A percentile compares a stretch with the other conserved stretches of the same genome.
Conservation (phyloP, 2,113 vertebrate species). For the Hippotragus niger region DNA sequence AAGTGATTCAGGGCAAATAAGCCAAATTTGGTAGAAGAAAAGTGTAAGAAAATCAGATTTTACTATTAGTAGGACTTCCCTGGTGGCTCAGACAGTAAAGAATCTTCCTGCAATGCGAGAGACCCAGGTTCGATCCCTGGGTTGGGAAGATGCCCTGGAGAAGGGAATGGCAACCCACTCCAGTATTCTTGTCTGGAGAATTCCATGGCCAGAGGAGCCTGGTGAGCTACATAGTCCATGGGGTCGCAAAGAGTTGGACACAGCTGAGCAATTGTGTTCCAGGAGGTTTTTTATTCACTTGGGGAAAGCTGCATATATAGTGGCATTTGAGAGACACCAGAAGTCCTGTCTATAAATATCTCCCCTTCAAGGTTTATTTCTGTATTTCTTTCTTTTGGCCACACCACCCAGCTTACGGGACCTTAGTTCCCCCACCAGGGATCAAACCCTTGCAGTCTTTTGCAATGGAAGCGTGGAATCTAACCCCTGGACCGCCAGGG, state of each 20-base stretch:
- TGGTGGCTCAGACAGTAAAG: not conserved
- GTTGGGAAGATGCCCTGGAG: not conserved
- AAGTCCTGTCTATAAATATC: not conserved
- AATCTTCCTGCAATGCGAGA: not conserved
- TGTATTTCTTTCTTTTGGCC: not conserved
- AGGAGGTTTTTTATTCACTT: not conserved
- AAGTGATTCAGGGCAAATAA: not conserved
- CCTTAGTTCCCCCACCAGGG: not conserved
- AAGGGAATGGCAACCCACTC: not conserved
- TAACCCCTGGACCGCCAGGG: not conserved
- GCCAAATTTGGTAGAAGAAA: not conserved
- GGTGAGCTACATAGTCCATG: not conserved
- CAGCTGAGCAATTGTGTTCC: not conserved
- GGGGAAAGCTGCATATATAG: not conserved
- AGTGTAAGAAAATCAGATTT: not conserved
- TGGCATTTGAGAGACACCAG: not conserved
- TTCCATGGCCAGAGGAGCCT: not conserved
- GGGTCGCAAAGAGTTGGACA: not conserved
- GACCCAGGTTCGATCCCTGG: not conserved
- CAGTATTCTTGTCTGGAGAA: not conserved
- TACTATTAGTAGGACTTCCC: not conserved
- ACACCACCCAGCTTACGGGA: not conserved
- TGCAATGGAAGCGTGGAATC: not conserved
- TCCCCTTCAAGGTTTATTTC: not conserved
- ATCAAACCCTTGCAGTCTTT: not conserved